Conservation (phyloP, 2,797 vertebrate genomes). For the Poecilia velifera region DNA sequence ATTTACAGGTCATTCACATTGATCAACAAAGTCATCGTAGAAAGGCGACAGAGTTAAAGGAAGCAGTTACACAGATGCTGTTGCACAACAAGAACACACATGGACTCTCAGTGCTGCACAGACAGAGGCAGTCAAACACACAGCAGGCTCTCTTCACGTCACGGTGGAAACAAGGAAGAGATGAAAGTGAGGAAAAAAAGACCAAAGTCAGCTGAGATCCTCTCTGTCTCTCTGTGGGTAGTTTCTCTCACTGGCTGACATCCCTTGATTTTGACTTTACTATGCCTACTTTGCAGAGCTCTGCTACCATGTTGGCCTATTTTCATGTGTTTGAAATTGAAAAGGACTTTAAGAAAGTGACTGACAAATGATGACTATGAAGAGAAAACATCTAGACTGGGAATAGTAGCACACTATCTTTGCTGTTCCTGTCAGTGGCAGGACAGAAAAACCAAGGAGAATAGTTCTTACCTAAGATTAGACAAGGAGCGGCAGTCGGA, state of each 20-base stretch:
- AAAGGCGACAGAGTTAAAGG: constrained; percentile 40
- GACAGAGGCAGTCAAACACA: constrained; percentile 69
- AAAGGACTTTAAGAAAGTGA: constrained; percentile 51
- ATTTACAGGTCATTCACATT: constrained; percentile 12
- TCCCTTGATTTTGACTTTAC: constrained; percentile 61
- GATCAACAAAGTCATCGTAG: constrained; percentile 67
- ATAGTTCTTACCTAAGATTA: constrained; percentile 4
- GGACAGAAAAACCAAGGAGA: constrained; percentile 30
- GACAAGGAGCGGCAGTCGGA: not conserved
- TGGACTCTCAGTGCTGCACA: constrained; percentile 34
- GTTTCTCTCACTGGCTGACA: constrained; percentile 45
- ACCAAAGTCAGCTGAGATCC: constrained; percentile 37
- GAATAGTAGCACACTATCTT: constrained; percentile 13
- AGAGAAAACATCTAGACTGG: constrained; percentile 36
- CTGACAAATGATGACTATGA: constrained; percentile 47
- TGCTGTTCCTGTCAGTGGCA: constrained; percentile 29
- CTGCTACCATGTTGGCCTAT: constrained; percentile 50
- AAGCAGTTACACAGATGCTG: constrained; percentile 31
- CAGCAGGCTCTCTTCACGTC: constrained; percentile 68
- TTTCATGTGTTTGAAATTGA: constrained; percentile 66
- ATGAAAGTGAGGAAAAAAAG: constrained; percentile 51
- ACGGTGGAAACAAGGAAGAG: constrained; percentile 43
- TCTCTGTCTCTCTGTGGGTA: constrained; percentile 52
- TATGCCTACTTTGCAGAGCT: constrained; percentile 54
- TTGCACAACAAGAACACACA: constrained; percentile 32